These are phyloP conservation scores for Steinernema scapterisci DNA, from an alignment of 2,888 invertebrate genomes.

Conservation along the genomic window DNA sequence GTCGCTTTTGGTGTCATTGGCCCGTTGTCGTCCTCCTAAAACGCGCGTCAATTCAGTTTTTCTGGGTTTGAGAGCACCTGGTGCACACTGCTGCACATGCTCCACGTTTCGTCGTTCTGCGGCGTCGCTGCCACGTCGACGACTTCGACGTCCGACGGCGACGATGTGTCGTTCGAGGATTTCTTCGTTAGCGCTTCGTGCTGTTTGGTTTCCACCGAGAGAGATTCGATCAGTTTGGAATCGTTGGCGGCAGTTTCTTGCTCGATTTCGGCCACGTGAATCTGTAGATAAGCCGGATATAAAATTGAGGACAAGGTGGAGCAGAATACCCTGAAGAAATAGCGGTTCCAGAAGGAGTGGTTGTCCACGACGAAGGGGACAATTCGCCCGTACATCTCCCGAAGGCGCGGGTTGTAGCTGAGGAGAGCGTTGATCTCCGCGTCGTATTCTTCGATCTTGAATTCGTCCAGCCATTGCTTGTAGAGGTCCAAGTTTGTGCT, in stretches of 20 bases:
- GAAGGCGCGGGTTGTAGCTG: conserved; percentile 73
- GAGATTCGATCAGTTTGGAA: conserved; percentile 39
- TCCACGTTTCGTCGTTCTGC: conserved; percentile 48
- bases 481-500: conserved; percentile 44
- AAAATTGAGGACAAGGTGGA: too few relatives aligned
- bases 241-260: conserved; percentile 49
- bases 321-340: conserved; percentile 81
- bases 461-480: conserved; percentile 48
- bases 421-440: conserved; percentile 73
- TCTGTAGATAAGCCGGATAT: background rate
- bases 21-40: background rate
- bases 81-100: conserved; percentile 43
- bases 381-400: conserved; percentile 75
- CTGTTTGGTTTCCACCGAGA: conserved; percentile 44
- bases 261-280: conserved; percentile 55
- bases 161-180: conserved; percentile 16
- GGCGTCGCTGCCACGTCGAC: conserved; percentile 30
- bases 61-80: background rate
- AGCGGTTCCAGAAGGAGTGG: conserved; percentile 81
- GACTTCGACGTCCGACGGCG: background rate
- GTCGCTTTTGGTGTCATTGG: background rate
- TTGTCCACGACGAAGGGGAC: conserved; percentile 74
- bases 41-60: background rate
- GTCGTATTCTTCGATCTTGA: conserved; percentile 58
- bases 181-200: background rate